Evolutionary conservation across 2,797 vertebrate species (phyloP), one percentile per base, ranked within the genome.

Genomic region (Lates japonicus): DNA sequence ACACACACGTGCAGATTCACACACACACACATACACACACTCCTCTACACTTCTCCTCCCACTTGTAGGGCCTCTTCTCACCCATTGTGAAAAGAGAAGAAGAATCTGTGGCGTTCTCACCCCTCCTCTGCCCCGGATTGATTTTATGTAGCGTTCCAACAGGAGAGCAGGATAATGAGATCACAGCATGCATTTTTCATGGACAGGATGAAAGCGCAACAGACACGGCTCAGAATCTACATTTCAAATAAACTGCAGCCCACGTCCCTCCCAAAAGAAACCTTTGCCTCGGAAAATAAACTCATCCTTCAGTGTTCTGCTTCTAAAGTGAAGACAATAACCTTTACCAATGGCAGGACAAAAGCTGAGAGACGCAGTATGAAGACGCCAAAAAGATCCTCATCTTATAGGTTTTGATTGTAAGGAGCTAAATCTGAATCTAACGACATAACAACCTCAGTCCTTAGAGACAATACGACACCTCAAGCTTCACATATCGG

Each of bases 101-200:
- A 77, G 70, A 83, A 86, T 88, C 76, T 83, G 84, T 72, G 70
- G 84, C 54, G 81, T 67, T 85, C 85, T 89, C 85, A 78, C 59
- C 84, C 81, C 78, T 82, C 78, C 75, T 78, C 78, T 65, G 65
- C 76, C 80, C 83, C 1, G 61, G 82, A 86, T 90, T 89, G 90
- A 92, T 93, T 90, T 92, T 82, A 77, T 82, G 84, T 85, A 60
- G 83, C 29, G 63, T 83, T 93, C 82, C 74, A 68, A 74, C 79
- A 89, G 83, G 41, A 86, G 76, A 82, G 75, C 49, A 48, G 84
- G 74, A 87, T 92, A 91, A 95, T 91, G 86, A 92, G 87, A 92
- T 88, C 84, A 69, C 85, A 88, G 82, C 90, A 87, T 90, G 89
- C 82, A 88, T 92, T 90, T 93, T 92, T 93, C 86, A 90, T 87